Evolutionary conservation across 2,888 invertebrate genomes (phyloP).

Genomic region (Catocala nupta): DNA sequence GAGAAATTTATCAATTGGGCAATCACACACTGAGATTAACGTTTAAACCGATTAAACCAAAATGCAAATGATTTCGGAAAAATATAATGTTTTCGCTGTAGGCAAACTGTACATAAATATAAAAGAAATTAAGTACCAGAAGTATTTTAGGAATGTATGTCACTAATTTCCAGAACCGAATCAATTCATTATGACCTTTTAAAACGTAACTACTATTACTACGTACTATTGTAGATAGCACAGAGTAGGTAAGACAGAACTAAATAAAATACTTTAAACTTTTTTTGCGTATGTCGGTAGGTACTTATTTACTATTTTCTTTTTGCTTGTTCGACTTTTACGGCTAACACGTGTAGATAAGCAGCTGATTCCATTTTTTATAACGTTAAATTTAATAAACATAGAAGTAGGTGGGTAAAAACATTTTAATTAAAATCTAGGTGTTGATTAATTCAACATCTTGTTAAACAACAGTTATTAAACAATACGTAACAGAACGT

Average conservation of each 20-base stretch:
- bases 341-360: slow-evolving; percentile 14
- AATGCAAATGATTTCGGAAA: no score
- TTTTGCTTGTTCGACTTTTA: slow-evolving; percentile 10
- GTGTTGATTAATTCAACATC: neutral
- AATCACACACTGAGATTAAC: no score
- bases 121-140: neutral
- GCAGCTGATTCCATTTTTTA: slow-evolving; percentile 1
- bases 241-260: neutral
- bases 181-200: neutral
- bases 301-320: slow-evolving; percentile 3
- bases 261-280: neutral
- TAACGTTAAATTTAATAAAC: slow-evolving; percentile 1
- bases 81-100: no score
- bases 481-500: no score
- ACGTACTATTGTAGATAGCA: no score
- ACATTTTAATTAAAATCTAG: slow-evolving; percentile 5
- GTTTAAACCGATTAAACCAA: no score
- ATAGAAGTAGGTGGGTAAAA: slow-evolving; percentile 4
- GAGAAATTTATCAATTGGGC: no score
- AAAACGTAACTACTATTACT: neutral
- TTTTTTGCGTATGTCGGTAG: neutral
- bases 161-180: neutral
- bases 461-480: neutral
- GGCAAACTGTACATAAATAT: no score
- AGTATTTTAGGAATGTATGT: neutral